Base-by-base conservation (phyloP, 2,797 vertebrate genomes). In the Botia kubotai region DNA sequence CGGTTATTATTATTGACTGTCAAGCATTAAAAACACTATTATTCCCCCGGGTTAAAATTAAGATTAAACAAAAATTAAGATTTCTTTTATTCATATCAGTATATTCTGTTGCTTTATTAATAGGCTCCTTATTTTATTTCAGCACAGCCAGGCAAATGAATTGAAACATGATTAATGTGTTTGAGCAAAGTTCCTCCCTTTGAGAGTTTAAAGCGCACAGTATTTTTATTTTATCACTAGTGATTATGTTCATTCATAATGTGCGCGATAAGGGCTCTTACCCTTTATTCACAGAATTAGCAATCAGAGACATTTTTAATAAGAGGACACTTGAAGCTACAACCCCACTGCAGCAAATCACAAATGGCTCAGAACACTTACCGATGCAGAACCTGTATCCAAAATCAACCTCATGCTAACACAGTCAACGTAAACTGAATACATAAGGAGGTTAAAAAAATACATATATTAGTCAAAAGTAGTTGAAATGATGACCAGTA, bases 281-380 rank as follows among this genome's bases (percentile, higher is more conserved):
- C 29, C 46, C 62, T n/a, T 62, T 23, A 66, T 75, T 66, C 67
- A 76, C 46, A 72, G 68, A 76, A 76, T 79, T 75, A 65, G 72
- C 19, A 79, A 79, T 79, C 69, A 79, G 29, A 11, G 36, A 0
- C 16, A 43, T 43, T 53, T 43, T 65, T 79, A 80, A 80, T 76
- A 72, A 76, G 73, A 52, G 36, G 66, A 52, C 39, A 63, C 48
- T 57, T 66, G 78, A 39, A 76, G 76, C 58, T 29, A 63, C 50
- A 62, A 75, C 55, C 66, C 76, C 55, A 33, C 39, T 62, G 76
- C 57, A 70, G 55, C 77, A n/a, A 79, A 72, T 79, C 69, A 72
- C 50, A 70, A 19, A 19, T 79, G 14, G 14, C 16, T 70, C 39
- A 17, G 46, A 62, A 39, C 33, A 50, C 65, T 69, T 58, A 46